A percentile compares a stretch with the other conserved stretches of the same genome.
Conservation (phyloP, 2,888 invertebrate genomes). For the Tiliacea aurago region DNA sequence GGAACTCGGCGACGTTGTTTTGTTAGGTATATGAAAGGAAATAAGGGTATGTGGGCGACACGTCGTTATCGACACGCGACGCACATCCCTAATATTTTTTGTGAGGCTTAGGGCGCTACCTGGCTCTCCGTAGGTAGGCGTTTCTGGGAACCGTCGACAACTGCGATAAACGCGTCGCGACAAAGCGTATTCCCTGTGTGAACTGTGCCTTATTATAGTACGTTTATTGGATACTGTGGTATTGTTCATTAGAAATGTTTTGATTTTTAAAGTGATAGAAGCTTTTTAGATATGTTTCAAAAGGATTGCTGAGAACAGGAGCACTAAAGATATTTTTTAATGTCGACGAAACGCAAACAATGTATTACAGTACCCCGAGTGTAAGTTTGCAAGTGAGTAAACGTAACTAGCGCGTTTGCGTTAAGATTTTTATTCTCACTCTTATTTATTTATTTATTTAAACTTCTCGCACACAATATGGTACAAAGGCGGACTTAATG, state of each 20-base stretch:
- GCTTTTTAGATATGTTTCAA: background rate
- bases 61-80: slow-evolving; percentile 49
- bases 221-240: slow-evolving; percentile 22
- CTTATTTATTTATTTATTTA: no score
- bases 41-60: background rate
- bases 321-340: background rate
- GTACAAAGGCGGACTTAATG: no score
- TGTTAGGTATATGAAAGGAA: background rate
- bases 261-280: background rate
- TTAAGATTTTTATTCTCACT: no score
- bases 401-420: no score
- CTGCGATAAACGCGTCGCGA: slow-evolving; percentile 62
- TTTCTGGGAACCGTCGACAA: slow-evolving; percentile 82
- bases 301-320: background rate
- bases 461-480: no score
- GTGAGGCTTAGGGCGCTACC: slow-evolving; percentile 79
- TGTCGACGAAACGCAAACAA: background rate
- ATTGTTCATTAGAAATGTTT: slow-evolving; percentile 12
- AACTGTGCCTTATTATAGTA: slow-evolving; percentile 35
- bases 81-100: slow-evolving; percentile 71
- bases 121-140: slow-evolving; percentile 83
- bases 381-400: no score
- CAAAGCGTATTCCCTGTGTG: slow-evolving; percentile 40
- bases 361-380: no score
- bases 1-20: background rate